Base-by-base conservation (phyloP, 1,140 invertebrate genomes). In the Ladona fulva region DNA sequence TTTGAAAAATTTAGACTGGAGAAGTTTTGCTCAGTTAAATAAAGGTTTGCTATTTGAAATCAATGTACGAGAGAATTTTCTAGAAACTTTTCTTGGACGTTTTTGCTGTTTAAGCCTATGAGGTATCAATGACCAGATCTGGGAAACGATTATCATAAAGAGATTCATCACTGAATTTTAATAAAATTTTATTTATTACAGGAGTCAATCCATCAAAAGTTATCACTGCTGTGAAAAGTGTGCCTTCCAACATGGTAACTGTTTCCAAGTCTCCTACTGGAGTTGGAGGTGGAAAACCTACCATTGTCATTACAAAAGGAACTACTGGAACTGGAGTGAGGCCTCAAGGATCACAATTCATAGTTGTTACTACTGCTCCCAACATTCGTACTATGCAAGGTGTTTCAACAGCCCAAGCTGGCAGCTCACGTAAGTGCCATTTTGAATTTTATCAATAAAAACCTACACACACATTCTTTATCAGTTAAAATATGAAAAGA, bases 341-440 rank as follows among this genome's bases (percentile, higher is more conserved):
- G 24, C 85, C 88, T 75, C 83, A 85, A 42, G 90, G 91, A 81
- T 91, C 89, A 78, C 89, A 92, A 80, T 90, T 92, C 29, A 88
- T 91, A 66, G 91, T 93, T n/a, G 91, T 93, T 0, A 91, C 91
- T 14, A 91, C 91, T 0, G 90, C 89, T 8, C 87, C 89, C 0
- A 87, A 86, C 77, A 82, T 92, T 24, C 86, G 91, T 77, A 88
- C 90, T 24, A 88, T 91, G 74, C 89, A 91, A 82, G 88, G 88
- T 11, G 84, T 89, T 0, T 89, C 90, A 12, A 91, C 89, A 1
- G 86, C 88, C 1, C 89, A 91, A 80, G 85, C 89, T 19, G 52
- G 52, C 12, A 66, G 52, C n/a, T 66, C 52, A 66, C 52, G 52
- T 66, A 22, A 73, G 82, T 81, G 25, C n/a, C n/a, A 81, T 77